Evolutionary conservation across 1,140 invertebrate species (phyloP).

Genomic region (Protaetia brevitarsis): DNA sequence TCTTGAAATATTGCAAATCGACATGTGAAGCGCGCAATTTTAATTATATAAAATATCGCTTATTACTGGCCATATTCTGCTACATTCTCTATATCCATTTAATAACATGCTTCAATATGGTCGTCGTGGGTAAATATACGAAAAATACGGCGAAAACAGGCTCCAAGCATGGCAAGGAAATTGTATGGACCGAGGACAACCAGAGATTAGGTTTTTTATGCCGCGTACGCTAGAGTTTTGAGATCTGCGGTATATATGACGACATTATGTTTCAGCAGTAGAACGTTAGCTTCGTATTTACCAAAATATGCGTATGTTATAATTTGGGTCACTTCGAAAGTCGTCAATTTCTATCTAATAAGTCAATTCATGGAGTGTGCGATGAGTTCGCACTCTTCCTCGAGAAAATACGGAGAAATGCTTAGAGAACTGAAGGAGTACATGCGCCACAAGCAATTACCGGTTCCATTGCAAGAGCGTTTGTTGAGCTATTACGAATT

Average conservation of each 20-base stretch:
- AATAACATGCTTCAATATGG: not conserved
- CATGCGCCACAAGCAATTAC: constrained; percentile 34
- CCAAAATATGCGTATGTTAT: not conserved
- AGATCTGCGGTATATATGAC: not conserved
- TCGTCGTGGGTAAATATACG: not conserved
- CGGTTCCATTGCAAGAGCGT: constrained; percentile 28
- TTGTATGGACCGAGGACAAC: not conserved
- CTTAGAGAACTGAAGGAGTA: constrained; percentile 33
- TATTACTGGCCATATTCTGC: not conserved
- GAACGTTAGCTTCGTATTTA: not conserved
- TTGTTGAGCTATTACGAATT: constrained; percentile 36
- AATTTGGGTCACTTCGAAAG: not conserved
- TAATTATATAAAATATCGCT: not conserved
- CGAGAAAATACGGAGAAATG: constrained; percentile 32
- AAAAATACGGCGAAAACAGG: no score
- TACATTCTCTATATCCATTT: constrained; percentile 1
- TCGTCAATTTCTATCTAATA: not conserved
- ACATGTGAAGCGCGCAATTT: not conserved
- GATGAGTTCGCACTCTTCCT: not conserved
- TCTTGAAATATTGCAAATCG: not conserved
- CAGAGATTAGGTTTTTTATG: not conserved
- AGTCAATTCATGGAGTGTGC: not conserved
- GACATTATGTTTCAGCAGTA: not conserved
- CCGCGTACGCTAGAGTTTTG: not conserved
- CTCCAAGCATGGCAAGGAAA: no score